Evolutionary conservation across 2,113 vertebrate species (phyloP), one percentile per base, ranked within the genome.

Genomic region (Nipponia nippon): DNA sequence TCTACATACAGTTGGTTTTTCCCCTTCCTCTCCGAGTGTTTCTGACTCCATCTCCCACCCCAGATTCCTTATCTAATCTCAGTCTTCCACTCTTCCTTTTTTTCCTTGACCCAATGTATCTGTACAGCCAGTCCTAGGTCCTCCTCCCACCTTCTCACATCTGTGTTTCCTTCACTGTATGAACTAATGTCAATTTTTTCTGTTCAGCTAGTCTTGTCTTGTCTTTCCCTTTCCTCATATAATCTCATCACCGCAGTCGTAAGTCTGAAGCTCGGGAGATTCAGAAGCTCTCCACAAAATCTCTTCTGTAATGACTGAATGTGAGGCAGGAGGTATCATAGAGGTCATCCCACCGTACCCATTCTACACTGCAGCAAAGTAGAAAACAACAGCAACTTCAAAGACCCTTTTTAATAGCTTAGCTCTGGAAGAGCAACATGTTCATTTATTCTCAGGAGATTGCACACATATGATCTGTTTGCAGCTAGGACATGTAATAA

Each of bases 11-110:
- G 61, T 25, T 83, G 44, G 63, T 56, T 89, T 95, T 58, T 7
- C 38, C 55, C 27, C 20, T 85, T 92, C 25, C 30, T 61, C 44
- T 82, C 72, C 5, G 21, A 69, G 7, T 34, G 22, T 56, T 87
- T 95, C 72, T 89, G 11, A 87, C 40, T 95, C 56, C 36, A 58
- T 65, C 34, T 92, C 73, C 52, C 40, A 90, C 13, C 3, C 11
- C n/a, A 71, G 32, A 90, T 47, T 78, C 72, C 47, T 87, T 79
- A 92, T 82, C 86, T 93, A 95, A 93, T 95, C 89, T 89, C 55
- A 83, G 56, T 91, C 65, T 65, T 80, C 46, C 10, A 2, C 59
- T 83, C 63, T 67, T 83, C 52, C 69, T 75, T n/a, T 38, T 84
- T 52, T 76, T 30, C 63, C 27, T 78, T 46, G 40, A 65, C 26